Evolutionary conservation across 2,888 invertebrate species (phyloP), one percentile per base, ranked within the genome.

Genomic region (Baronia brevicornis): DNA sequence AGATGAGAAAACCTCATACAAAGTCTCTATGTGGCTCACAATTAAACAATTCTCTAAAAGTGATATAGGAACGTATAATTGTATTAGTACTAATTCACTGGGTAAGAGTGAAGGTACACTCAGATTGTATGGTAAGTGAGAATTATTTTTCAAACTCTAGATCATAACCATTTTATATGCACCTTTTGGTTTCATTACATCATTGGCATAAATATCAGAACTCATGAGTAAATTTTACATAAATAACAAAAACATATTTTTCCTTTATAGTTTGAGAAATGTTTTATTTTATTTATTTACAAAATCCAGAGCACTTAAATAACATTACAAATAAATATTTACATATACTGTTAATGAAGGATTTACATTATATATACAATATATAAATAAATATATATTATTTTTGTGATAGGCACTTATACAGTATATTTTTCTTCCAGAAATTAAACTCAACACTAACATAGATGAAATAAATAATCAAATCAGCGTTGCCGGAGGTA

Each of bases 71-170:
- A 90, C 91, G 14, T 93, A 93, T 78, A 91, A 90, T 65, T 94
- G 94, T 54, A 89, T 92, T 33, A 91, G 92, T 33, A 91, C 91
- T 33, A 93, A 93, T 71, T 92, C 92, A 1, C 78, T 93, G 28
- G 93, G 93, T 36, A 89, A 88, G 57, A 91, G 91, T 8, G 92
- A 93, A 61, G 91, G 91, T 21, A 91, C 90, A 1, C 84, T 93
- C 28, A 84, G 92, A 53, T 84, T 93, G 28, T 92, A 92, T 48
- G 80, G 80, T 84, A 43, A 71, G 68, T 50, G 0, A 5, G 5
- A 19, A 17, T n/a, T n/a, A n/a, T n/a, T n/a, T n/a, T n/a, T n/a
- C n/a, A n/a, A n/a, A n/a, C n/a, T 2, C 17, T 7, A 22, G 19
- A 2, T 14, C n/a, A 17, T 17, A 17, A 5, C 17, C 17, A 17